phyloP scores from a whole-genome alignment of 1,140 invertebrate species.

The Drosophila mayri region DNA sequence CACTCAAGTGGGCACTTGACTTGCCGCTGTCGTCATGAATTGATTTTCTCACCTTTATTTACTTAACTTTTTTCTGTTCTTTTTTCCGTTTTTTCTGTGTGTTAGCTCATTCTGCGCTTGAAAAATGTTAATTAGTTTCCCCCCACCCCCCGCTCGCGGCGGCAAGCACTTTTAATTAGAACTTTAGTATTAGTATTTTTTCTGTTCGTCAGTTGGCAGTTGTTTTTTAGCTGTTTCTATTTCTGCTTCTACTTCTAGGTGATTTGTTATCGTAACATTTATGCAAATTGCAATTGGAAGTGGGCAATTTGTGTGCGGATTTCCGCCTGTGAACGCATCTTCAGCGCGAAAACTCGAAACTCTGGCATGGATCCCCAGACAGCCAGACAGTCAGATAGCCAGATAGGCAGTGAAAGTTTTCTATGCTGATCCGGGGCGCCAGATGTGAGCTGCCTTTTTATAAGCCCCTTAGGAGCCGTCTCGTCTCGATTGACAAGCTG shows the following conservation, averaged over 20 bases:
- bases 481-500: conserved; percentile 57
- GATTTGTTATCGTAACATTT: conserved; percentile 73
- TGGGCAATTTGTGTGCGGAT: conserved; percentile 66
- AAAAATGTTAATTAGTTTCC: conserved; percentile 74
- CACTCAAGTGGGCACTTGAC: conserved; percentile 77
- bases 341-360: conserved; percentile 18
- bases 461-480: conserved; percentile 10
- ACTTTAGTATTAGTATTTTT: conserved; percentile 60
- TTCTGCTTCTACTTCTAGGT: conserved; percentile 18
- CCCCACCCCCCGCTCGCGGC: not conserved
- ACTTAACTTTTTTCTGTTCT: conserved; percentile 26
- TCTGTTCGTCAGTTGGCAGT: conserved; percentile 19
- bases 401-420: conserved; percentile 71
- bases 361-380: conserved; percentile 6
- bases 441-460: conserved; percentile 47
- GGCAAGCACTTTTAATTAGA: conserved; percentile 71
- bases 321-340: conserved; percentile 62
- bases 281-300: conserved; percentile 72
- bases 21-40: conserved; percentile 55
- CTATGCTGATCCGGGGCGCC: conserved; percentile 53
- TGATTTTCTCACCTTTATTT: conserved; percentile 76
- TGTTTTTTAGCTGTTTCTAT: conserved; percentile 9
- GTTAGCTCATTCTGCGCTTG: conserved; percentile 29
- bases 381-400: conserved; percentile 30
- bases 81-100: conserved; percentile 7